Evolutionary conservation across 2,888 invertebrate genomes (phyloP).

Genomic region (Patella ulyssiponensis): DNA sequence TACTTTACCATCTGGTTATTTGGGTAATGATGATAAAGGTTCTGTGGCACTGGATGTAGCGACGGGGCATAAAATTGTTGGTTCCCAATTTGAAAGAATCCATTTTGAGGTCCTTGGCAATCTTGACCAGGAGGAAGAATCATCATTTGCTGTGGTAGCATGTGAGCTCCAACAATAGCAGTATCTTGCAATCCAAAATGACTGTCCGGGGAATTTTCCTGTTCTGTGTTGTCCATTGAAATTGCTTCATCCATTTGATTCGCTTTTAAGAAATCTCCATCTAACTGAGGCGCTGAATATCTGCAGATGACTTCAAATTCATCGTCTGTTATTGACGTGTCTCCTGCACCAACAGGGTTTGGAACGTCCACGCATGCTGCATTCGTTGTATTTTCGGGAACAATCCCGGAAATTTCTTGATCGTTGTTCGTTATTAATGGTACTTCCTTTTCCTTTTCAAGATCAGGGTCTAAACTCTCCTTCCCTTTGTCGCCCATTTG

Average conservation of each 20-base stretch:
- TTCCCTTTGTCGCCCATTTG: too few relatives aligned
- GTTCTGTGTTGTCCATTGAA: background rate
- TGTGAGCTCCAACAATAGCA: background rate
- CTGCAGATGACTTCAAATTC: conserved; percentile 44
- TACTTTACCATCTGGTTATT: too few relatives aligned
- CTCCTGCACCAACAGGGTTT: background rate
- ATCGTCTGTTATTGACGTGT: conserved; percentile 33
- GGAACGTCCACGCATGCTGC: background rate
- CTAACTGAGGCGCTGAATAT: conserved; percentile 32
- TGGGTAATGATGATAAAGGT: too few relatives aligned
- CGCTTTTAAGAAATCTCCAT: background rate
- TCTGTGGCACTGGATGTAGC: too few relatives aligned
- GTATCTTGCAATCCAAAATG: background rate
- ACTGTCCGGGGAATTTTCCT: background rate
- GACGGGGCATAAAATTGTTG: too few relatives aligned
- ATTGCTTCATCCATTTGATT: conserved; percentile 4
- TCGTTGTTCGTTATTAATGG: background rate
- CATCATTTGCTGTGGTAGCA: conserved; percentile 1
- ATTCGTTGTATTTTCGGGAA: conserved; percentile 13
- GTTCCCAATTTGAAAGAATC: too few relatives aligned
- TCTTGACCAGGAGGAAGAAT: background rate
- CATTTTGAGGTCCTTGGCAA: too few relatives aligned
- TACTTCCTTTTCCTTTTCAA: too few relatives aligned
- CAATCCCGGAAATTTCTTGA: background rate
- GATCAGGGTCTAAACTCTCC: too few relatives aligned